These are phyloP conservation scores for Hydropotes inermis DNA, from an alignment of 2,113 vertebrate species.

Conservation along the genomic window DNA sequence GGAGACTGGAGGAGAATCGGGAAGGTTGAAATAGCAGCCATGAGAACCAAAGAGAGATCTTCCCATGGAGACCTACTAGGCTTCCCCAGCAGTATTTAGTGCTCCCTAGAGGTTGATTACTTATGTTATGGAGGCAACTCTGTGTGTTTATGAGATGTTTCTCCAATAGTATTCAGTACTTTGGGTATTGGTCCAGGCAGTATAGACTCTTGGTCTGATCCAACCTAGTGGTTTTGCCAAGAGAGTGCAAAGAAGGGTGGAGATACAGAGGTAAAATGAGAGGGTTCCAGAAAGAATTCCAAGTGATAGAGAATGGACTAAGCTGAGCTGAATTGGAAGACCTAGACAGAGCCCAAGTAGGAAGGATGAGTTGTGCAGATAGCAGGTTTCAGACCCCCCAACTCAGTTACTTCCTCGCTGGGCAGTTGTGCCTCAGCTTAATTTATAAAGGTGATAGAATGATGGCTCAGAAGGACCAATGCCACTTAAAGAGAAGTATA, in stretches of 20 bases:
- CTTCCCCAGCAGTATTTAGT: not conserved
- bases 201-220: not conserved
- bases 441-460: not conserved
- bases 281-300: not conserved
- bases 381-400: not conserved
- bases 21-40: too few relatives aligned
- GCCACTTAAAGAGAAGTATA: not conserved
- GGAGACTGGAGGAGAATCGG: not conserved
- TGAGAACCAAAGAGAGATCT: not conserved
- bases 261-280: too few relatives aligned
- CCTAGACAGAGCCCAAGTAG: rapidly evolving
- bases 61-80: not conserved
- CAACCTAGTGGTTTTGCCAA: not conserved
- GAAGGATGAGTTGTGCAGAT: rapidly evolving
- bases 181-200: not conserved
- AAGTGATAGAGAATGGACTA: not conserved
- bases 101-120: not conserved
- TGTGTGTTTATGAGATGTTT: not conserved
- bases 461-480: not conserved
- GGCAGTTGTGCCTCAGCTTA: not conserved
- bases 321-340: not conserved
- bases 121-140: rapidly evolving
- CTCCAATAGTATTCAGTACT: not conserved
- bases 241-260: not conserved
- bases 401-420: rapidly evolving